Base-by-base conservation (phyloP, 1,140 invertebrate species). In the Himalopsyche phryganea region DNA sequence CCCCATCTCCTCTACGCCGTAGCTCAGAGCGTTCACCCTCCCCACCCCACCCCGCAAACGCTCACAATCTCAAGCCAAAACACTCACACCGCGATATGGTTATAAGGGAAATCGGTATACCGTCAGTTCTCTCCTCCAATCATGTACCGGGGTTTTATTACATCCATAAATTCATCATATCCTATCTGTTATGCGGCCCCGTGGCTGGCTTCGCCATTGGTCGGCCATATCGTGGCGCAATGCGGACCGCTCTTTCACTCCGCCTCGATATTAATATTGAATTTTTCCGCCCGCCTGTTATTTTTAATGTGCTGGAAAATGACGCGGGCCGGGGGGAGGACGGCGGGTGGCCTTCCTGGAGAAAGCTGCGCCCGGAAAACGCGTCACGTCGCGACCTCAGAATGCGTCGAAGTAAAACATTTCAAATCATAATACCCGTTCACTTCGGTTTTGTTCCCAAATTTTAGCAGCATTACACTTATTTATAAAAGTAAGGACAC, bases 131-230 rank as follows among this genome's bases (percentile, higher is more conserved):
- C 66, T 75, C 73, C 70, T 75, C 79, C 80, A 78, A 77, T 78
- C 70, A 72, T 74, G 74, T 70, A 74, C 72, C 72, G 71, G 72
- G 72, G 70, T 79, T 78, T 80, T 81, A 81, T 81, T 80, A 81
- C 78, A 79, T 81, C 77, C 78, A 81, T 81, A 81, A 81, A 79
- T 79, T 80, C 76, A 79, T 79, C 77, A 79, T 78, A 80, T 78
- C 75, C 72, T 70, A 68, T 53, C 55, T 61, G 48, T 49, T 54
- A 58, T 58, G 55, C 54, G 61, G 68, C 69, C 66, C 66, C 68
- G 66, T 67, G 67, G 69, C 69, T 73, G 72, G 72, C 77, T 74
- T 71, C 71, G 73, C 68, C 69, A 11, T 42, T 79, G 76, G 78
- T 71, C 71, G 73, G 69, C 70, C 14, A 14, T 79, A 76, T 74